These are phyloP conservation scores for Nothobranchius furzeri DNA, from an alignment of 2,113 vertebrate genomes.

Conservation along the genomic window DNA sequence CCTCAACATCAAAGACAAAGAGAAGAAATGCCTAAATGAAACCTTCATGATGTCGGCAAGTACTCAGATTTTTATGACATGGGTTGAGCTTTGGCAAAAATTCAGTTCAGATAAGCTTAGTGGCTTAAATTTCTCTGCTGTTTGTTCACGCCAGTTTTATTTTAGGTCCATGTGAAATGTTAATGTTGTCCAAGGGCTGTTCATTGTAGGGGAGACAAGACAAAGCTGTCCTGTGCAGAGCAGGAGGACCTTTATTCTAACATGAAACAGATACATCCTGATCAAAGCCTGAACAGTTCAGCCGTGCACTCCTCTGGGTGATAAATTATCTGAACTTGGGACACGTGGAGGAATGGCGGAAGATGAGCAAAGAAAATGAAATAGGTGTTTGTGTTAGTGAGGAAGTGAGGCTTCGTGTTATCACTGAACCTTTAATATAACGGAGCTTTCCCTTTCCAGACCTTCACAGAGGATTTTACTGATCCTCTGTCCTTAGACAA, in stretches of 20 bases:
- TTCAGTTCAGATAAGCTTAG: neutral
- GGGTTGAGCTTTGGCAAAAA: neutral
- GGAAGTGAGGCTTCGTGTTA: neutral
- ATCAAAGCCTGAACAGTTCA: conserved; percentile 59
- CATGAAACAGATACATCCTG: conserved; percentile 62
- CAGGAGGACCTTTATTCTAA: conserved; percentile 43
- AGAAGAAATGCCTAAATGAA: conserved; percentile 49
- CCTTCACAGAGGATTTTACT: conserved; percentile 30
- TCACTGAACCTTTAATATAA: neutral
- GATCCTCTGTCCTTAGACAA: conserved; percentile 37
- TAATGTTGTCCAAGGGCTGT: conserved; percentile 6
- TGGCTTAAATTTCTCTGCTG: neutral
- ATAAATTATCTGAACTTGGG: conserved; percentile 50
- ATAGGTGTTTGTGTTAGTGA: conserved; percentile 5
- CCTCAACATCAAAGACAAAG: conserved; percentile 38
- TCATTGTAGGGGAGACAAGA: conserved; percentile 27
- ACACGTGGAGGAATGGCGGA: neutral
- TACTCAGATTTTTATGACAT: conserved; percentile 55
- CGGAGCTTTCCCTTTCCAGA: neutral
- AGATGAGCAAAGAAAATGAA: neutral
- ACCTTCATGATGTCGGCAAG: conserved; percentile 82
- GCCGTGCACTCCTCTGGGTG: conserved; percentile 7
- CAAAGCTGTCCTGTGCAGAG: conserved; percentile 26
- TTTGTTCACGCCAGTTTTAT: conserved; percentile 8
- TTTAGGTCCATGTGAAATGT: conserved; percentile 6